phyloP scores from a whole-genome alignment of 35 echinoderm and acorn worm genomes.

The Strongylocentrotus purpuratus region DNA sequence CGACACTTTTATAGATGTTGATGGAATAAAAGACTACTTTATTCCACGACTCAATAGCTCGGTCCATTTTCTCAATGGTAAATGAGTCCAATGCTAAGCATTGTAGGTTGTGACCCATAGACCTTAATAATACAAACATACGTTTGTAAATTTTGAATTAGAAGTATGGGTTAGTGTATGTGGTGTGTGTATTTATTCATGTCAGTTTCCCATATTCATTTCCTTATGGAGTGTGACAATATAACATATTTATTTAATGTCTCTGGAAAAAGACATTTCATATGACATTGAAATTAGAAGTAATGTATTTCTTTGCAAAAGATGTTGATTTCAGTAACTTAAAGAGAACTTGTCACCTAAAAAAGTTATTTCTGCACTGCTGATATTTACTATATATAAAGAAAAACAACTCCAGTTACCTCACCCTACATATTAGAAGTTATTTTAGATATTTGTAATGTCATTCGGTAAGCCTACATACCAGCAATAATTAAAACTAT shows the following conservation, averaged over 20 bases:
- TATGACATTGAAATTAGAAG: background rate
- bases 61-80: background rate
- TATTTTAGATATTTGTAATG: no score
- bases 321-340: no score
- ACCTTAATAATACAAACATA: background rate
- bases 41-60: background rate
- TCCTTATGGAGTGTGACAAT: background rate
- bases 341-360: no score
- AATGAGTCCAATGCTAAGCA: background rate
- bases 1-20: constrained; percentile 22
- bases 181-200: background rate
- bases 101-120: background rate
- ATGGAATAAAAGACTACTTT: constrained; percentile 42
- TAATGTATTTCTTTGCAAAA: background rate
- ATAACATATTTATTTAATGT: background rate
- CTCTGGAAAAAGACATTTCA: background rate
- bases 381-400: no score
- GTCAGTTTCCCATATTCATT: background rate
- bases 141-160: background rate
- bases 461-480: no score
- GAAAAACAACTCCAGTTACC: no score
- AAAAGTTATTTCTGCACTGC: no score
- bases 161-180: background rate
- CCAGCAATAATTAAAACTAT: no score
- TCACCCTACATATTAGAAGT: no score